Evolutionary conservation across 1,140 invertebrate genomes (phyloP), one percentile per base, ranked within the genome.

Genomic region (Drosophila ironensis): DNA sequence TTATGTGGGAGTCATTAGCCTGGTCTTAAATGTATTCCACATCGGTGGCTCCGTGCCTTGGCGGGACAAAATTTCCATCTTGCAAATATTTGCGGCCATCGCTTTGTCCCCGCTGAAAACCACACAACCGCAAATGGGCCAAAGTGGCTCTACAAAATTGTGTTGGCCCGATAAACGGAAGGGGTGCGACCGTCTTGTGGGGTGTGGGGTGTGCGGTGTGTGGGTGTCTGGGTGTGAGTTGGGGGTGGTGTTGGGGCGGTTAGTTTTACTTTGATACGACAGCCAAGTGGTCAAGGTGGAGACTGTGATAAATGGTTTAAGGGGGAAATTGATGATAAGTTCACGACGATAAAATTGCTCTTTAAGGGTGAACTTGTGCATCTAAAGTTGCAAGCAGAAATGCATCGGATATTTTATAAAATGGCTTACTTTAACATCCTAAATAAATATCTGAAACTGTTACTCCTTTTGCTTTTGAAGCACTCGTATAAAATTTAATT

Each of bases 81-180:
- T 61, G 30, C 19, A 63, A 63, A 61, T 48, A 46, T 63, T 48
- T 63, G 60, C 33, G 33, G 59, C 14, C 17, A 61, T 7, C 12
- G 40, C 30, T 27, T 61, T 63, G 56, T 60, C 42, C 38, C 16
- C 8, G 14, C 7, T 8, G 2, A 11, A 33, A 56, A 42, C 57
- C 52, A 14, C 57, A 33, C 30, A 30, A 47, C 60, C 57, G 24
- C 56, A 63, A 63, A 63, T 63, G 60, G 59, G n/a, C 56, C 57
- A 63, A 48, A 63, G 56, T 63, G 57, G 60, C 60, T 33, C 41
- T 14, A 61, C 28, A 48, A 48, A 61, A 30, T 42, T n/a, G 33
- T 22, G 40, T n/a, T n/a, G n/a, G n/a, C n/a, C n/a, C n/a, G n/a
- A n/a, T n/a, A n/a, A n/a, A n/a, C n/a, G n/a, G n/a, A n/a, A n/a